phyloP scores from a whole-genome alignment of 2,797 vertebrate genomes.

The Cryptoblepharus egeriae region DNA sequence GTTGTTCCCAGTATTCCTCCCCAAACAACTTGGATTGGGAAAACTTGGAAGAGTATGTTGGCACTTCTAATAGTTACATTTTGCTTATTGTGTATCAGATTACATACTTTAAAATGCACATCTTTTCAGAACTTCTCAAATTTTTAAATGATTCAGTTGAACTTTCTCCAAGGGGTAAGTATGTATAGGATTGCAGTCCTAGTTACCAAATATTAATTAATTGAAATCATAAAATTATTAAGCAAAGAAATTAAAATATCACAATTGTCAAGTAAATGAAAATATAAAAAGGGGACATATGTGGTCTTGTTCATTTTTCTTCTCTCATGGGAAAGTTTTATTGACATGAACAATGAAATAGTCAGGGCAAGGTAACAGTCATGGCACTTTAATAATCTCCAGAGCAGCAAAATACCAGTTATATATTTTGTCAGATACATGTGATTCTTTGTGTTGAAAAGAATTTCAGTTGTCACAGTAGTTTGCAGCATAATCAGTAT shows the following conservation, averaged over 20 bases:
- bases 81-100: not conserved
- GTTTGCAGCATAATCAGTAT: not conserved
- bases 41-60: constrained; percentile 1
- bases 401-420: not conserved
- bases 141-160: too few species aligned
- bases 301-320: too few species aligned
- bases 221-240: not conserved
- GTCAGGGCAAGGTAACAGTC: too few species aligned
- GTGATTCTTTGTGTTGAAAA: too few species aligned
- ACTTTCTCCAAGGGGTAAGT: too few species aligned
- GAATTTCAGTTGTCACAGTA: not conserved
- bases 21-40: not conserved
- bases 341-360: too few species aligned
- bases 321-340: too few species aligned
- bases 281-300: too few species aligned
- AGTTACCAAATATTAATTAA: not conserved
- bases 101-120: not conserved
- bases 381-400: not conserved
- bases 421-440: not conserved
- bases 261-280: too few species aligned
- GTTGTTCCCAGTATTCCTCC: not conserved
- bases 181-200: too few species aligned
- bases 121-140: too few species aligned
- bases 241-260: not conserved
- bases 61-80: not conserved